These are phyloP conservation scores for Synodontis membranacea DNA, from an alignment of 2,113 vertebrate genomes.

Conservation along the genomic window DNA sequence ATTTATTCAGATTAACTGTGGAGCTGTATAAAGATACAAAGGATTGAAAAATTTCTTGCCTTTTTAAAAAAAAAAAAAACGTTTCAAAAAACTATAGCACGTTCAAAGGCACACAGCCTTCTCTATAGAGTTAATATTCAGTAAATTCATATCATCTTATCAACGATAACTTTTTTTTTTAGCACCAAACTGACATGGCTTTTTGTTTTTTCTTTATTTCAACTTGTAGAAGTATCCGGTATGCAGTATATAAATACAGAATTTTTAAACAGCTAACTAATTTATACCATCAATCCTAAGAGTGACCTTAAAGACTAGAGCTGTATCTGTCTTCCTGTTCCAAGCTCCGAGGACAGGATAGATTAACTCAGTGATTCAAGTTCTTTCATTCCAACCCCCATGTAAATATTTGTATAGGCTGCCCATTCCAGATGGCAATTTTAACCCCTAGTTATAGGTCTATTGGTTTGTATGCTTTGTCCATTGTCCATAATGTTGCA, in stretches of 20 bases:
- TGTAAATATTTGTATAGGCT: conserved; percentile 73
- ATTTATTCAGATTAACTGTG: neutral
- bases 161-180: neutral
- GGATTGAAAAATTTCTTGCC: neutral
- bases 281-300: no score
- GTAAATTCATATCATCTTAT: neutral
- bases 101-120: neutral
- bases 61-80: neutral
- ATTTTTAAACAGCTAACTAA: no score
- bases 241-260: neutral
- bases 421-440: conserved; percentile 57
- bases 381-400: conserved; percentile 64
- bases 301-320: neutral
- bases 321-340: conserved; percentile 29
- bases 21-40: neutral
- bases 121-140: neutral
- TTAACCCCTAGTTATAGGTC: conserved; percentile 56
- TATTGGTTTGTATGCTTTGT: no score
- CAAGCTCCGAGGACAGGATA: conserved; percentile 36
- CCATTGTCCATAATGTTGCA: neutral
- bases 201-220: neutral
- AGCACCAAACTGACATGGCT: neutral
- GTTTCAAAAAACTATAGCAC: neutral
- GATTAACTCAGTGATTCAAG: conserved; percentile 60
- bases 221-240: neutral